Percentiles rank a stretch among this genome's conserved stretches.
These are phyloP conservation scores for Chaenodraco wilsoni DNA, from an alignment of 2,797 vertebrate species.

Conservation along the genomic window DNA sequence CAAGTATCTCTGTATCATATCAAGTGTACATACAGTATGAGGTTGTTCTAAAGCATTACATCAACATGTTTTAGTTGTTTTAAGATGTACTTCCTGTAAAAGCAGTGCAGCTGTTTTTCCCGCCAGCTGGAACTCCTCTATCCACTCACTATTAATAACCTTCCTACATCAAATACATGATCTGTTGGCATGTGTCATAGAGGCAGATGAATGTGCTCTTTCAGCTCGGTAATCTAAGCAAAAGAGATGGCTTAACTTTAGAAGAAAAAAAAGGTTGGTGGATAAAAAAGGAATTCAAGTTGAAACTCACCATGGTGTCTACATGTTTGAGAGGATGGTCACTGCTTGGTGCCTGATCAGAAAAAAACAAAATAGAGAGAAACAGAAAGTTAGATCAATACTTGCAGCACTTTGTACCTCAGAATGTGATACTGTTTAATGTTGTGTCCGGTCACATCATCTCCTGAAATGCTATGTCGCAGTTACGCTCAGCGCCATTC, in stretches of 20 bases:
- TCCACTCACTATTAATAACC: background rate
- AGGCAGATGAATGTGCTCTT: conserved; percentile 7
- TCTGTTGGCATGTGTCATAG: background rate
- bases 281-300: background rate
- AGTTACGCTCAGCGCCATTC: conserved; percentile 50
- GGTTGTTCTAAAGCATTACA: background rate
- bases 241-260: conserved; percentile 5
- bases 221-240: conserved; percentile 15
- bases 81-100: background rate
- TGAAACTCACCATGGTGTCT: conserved; percentile 88
- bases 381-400: conserved; percentile 28
- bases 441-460: conserved; percentile 1
- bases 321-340: conserved; percentile 88
- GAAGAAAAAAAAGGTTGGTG: background rate
- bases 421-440: background rate
- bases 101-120: background rate
- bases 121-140: conserved; percentile 6
- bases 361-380: conserved; percentile 50
- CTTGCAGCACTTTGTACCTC: conserved; percentile 10
- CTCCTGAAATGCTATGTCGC: conserved; percentile 17
- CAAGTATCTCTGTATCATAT: background rate
- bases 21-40: background rate
- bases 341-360: conserved; percentile 82
- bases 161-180: conserved; percentile 10
- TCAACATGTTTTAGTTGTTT: background rate